Base-by-base conservation (phyloP, 2,888 invertebrate species). In the Anorthoa munda region DNA sequence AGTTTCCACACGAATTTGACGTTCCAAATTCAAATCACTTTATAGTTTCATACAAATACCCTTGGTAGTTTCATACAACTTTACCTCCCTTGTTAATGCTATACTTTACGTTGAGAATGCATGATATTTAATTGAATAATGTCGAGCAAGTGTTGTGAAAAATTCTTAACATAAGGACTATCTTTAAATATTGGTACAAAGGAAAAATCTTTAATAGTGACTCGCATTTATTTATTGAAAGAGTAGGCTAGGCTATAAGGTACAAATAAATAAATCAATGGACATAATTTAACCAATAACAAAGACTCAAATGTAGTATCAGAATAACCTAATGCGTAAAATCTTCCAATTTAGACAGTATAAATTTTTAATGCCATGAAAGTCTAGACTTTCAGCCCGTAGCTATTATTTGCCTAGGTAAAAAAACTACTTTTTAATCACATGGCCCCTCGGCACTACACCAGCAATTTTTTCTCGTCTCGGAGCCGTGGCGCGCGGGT, bases 391-490 rank as follows among this genome's bases (percentile, higher is more conserved):
- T n/a, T 21, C n/a, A 58, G 12, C 2, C n/a, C 7, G 17, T 4
- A 60, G 7, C 2, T 0, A 21, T 21, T 45, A 17, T 21, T 21
- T 60, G 21, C 21, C 15, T 13, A 23, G 5, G 9, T 48, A 59
- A 59, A 53, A 48, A 4, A 17, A 21, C 69, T 59, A n/a, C 12
- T 26, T 45, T 78, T 72, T 50, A 79, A 72, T 56, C 56, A 18
- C 9, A 31, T 56, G 13, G 45, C 26, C 48, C 45, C 4, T n/a
- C 72, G 11, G 26, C 79, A 13, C 21, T 45, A 68, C 56, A 18
- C 46, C 48, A 26, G 39, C 63, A 63, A 74, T 58, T 56, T 18
- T 74, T 9, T 15, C n/a, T 23, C 58, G 11, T 59, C 39, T 45
- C 4, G 45, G 55, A 48, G 75, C 63, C 58, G 9, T 39, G 39